A percentile compares a stretch with the other conserved stretches of the same genome.
These are phyloP conservation scores for Pollenia labialis DNA, from an alignment of 2,888 invertebrate species.

Conservation along the genomic window DNA sequence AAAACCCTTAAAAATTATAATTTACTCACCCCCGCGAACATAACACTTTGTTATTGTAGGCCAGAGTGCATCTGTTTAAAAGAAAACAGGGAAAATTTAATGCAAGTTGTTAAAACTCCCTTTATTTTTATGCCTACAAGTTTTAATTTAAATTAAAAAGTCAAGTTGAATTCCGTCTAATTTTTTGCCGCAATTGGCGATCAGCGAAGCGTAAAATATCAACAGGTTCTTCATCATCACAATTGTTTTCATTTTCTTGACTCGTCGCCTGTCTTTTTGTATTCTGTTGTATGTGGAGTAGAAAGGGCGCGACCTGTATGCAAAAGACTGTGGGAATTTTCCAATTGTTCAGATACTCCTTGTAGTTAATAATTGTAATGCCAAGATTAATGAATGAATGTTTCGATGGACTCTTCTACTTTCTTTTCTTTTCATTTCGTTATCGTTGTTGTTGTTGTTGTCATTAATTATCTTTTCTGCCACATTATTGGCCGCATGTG, in stretches of 20 bases:
- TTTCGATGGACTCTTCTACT: constrained; percentile 57
- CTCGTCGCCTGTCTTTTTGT: constrained; percentile 23
- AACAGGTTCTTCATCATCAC: constrained; percentile 65
- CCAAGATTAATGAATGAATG: constrained; percentile 22
- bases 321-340: constrained; percentile 80
- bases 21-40: constrained; percentile 51
- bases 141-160: constrained; percentile 23
- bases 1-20: constrained; percentile 14
- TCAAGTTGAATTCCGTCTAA: constrained; percentile 36
- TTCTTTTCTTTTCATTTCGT: constrained; percentile 1
- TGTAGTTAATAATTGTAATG: constrained; percentile 58
- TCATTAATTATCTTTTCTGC: constrained; percentile 1
- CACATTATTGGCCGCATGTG: constrained; percentile 24
- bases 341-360: constrained; percentile 78
- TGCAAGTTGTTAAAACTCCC: constrained; percentile 21
- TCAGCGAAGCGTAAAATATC: constrained; percentile 67
- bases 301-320: constrained; percentile 63
- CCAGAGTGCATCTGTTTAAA: not conserved
- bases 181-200: constrained; percentile 43
- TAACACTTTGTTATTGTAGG: not conserved
- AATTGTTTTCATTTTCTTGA: constrained; percentile 30
- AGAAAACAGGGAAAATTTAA: not conserved
- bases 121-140: not conserved
- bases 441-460: constrained; percentile 5
- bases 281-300: constrained; percentile 20